phyloP scores from a whole-genome alignment of 2,888 invertebrate species.

The Liopterus haemorrhoidalis region DNA sequence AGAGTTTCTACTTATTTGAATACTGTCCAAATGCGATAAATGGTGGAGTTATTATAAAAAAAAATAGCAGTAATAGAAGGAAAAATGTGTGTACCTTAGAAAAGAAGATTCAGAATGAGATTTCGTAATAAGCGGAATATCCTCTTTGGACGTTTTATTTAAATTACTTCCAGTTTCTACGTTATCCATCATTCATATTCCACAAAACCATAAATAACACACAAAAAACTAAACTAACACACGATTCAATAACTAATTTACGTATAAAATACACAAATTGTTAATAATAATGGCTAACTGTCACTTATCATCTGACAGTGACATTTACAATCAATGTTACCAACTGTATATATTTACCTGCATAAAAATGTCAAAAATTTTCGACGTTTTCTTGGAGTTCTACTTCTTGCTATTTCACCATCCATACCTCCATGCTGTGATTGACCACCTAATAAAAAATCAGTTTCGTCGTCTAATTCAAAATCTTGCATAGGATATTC shows the following conservation, averaged over 20 bases:
- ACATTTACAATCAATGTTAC: constrained; percentile 1
- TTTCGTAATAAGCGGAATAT: constrained; percentile 64
- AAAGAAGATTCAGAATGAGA: constrained; percentile 55
- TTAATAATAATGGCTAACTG: constrained; percentile 1
- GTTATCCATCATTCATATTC: constrained; percentile 38
- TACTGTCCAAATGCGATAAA: too few relatives aligned
- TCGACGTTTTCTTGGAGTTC: constrained; percentile 39
- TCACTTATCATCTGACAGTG: neutral
- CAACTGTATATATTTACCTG: constrained; percentile 41
- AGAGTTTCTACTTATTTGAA: too few relatives aligned
- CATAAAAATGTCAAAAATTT: constrained; percentile 40
- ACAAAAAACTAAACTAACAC: neutral
- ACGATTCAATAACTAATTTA: neutral
- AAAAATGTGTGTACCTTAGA: too few relatives aligned
- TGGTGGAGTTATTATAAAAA: too few relatives aligned
- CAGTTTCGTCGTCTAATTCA: constrained; percentile 44
- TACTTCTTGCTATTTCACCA: constrained; percentile 38
- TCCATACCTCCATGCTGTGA: constrained; percentile 44
- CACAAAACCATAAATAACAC: constrained; percentile 6
- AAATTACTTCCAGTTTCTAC: constrained; percentile 44
- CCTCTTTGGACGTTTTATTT: constrained; percentile 53
- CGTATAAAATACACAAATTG: too few relatives aligned
- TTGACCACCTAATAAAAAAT: constrained; percentile 42
- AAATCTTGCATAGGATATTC: constrained; percentile 48
- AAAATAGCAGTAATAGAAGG: too few relatives aligned